Conservation (phyloP, 2,797 vertebrate genomes). For the Lacerta bilineata region DNA sequence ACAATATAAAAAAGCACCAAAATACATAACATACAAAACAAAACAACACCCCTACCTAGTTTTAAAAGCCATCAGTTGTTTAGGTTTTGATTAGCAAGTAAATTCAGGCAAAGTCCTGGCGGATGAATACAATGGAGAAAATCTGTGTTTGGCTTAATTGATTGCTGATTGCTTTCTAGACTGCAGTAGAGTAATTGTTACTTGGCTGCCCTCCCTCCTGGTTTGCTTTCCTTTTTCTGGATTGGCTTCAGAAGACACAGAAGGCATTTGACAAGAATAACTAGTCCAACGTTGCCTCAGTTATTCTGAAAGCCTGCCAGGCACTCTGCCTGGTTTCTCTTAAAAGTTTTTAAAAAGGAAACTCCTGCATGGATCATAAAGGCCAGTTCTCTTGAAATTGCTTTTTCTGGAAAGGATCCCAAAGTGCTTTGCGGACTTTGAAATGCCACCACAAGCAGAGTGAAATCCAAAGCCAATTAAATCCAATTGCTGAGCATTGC, state of each 20-base stretch:
- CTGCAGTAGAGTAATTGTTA: not conserved
- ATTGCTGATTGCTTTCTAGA: not conserved
- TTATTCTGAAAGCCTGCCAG: conserved; percentile 57
- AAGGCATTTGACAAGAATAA: conserved; percentile 1
- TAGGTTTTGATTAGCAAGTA: not conserved
- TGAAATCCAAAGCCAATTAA: conserved; percentile 69
- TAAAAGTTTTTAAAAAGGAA: conserved; percentile 34
- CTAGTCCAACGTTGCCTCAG: not conserved
- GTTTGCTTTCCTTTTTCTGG: not conserved
- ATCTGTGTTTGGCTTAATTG: not conserved
- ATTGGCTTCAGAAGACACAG: not conserved
- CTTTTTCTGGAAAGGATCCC: conserved; percentile 71
- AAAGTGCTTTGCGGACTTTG: conserved; percentile 71
- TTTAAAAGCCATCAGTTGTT: too few species aligned
- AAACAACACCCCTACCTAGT: too few species aligned
- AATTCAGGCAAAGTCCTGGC: not conserved
- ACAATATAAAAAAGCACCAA: too few species aligned
- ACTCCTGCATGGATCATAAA: conserved; percentile 23
- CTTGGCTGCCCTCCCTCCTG: not conserved
- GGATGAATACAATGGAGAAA: not conserved
- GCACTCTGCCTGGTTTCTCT: conserved; percentile 70
- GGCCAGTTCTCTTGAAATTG: conserved; percentile 71
- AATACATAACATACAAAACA: too few species aligned
- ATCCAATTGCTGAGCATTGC: not conserved
- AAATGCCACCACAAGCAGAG: conserved; percentile 64